phyloP scores from a whole-genome alignment of 2,888 invertebrate genomes.

The Pterobdella sp. region DNA sequence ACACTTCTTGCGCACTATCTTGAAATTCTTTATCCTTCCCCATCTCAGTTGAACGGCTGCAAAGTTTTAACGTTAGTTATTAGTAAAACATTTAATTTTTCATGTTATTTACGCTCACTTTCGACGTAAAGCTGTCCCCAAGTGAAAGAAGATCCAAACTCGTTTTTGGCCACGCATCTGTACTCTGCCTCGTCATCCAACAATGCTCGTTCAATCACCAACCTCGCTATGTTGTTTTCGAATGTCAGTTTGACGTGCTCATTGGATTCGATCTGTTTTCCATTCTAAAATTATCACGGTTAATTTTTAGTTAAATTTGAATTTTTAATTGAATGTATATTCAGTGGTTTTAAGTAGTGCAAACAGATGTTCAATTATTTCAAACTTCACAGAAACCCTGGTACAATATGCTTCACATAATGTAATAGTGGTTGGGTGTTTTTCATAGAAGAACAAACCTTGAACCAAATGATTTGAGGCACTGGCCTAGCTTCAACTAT shows the following conservation, averaged over 20 bases:
- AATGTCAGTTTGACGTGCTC: slow-evolving; percentile 41
- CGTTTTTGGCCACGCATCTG: slow-evolving; percentile 75
- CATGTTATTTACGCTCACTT: slow-evolving; percentile 37
- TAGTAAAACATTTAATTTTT: not conserved
- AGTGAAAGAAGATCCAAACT: slow-evolving; percentile 72
- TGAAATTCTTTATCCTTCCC: slow-evolving; percentile 29
- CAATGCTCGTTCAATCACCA: slow-evolving; percentile 75
- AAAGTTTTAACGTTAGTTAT: not conserved
- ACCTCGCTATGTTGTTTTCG: slow-evolving; percentile 51
- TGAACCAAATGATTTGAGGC: slow-evolving; percentile 27
- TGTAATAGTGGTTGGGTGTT: too few relatives aligned
- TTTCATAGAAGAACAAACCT: slow-evolving; percentile 4
- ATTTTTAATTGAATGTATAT: too few relatives aligned
- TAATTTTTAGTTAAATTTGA: too few relatives aligned
- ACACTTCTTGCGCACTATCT: slow-evolving; percentile 26
- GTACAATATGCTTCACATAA: too few relatives aligned
- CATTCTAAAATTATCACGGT: too few relatives aligned
- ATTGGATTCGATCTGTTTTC: slow-evolving; percentile 34
- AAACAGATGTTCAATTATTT: too few relatives aligned
- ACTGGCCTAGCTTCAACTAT: slow-evolving; percentile 23
- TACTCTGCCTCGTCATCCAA: slow-evolving; percentile 83
- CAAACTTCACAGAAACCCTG: too few relatives aligned
- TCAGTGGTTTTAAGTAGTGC: too few relatives aligned
- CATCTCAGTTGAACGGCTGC: slow-evolving; percentile 27
- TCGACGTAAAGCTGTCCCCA: slow-evolving; percentile 68